Conservation (phyloP, 2,113 vertebrate genomes). For the Paraplagusia blochii region DNA sequence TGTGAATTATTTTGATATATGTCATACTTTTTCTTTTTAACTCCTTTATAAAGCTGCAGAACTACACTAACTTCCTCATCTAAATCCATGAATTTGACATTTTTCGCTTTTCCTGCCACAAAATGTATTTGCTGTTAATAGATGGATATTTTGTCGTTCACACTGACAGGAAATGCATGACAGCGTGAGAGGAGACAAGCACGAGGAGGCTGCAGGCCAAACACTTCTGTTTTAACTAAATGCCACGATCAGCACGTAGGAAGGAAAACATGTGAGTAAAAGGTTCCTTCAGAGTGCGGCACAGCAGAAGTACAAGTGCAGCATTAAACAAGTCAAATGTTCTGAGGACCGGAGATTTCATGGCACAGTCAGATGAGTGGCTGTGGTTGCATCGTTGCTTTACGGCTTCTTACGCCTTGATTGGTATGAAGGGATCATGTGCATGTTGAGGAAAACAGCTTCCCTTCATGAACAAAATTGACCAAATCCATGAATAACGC, state of each 20-base stretch:
- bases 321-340: not conserved
- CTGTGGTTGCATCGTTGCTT: constrained; percentile 12
- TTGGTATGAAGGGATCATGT: constrained; percentile 39
- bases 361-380: constrained; percentile 61
- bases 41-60: too few relatives aligned
- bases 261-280: constrained; percentile 47
- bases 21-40: too few relatives aligned
- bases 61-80: too few relatives aligned
- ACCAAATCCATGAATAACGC: constrained; percentile 50
- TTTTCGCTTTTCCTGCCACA: too few relatives aligned
- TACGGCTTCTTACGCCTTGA: not conserved
- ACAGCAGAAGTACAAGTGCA: not conserved
- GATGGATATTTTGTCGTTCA: too few relatives aligned
- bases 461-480: constrained; percentile 42
- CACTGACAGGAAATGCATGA: constrained; percentile 13
- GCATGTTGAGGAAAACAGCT: constrained; percentile 17
- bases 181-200: not conserved
- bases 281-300: not conserved
- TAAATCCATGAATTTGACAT: too few relatives aligned
- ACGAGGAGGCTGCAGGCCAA: not conserved
- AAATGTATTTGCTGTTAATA: too few relatives aligned
- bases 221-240: constrained; percentile 52
- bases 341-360: constrained; percentile 47
- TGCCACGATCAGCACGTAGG: constrained; percentile 44
- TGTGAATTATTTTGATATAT: too few relatives aligned